Conservation (phyloP, 30 jellyfish, hydroid and myxozoan genomes). For the Aurelia sp. region DNA sequence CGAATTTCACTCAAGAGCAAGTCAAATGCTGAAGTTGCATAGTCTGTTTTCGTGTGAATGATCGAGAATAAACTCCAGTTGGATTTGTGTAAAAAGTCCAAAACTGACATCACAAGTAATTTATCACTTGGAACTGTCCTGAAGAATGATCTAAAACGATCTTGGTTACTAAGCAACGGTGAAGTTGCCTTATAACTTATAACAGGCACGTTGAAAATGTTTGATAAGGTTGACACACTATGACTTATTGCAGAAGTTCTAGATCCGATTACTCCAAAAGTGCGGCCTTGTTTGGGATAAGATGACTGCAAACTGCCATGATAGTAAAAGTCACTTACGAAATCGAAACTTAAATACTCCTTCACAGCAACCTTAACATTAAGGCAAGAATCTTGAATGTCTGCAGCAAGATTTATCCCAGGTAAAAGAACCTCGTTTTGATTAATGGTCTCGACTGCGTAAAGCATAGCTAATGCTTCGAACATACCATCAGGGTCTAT, state of each 20-base stretch:
- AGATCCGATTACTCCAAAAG: conserved; percentile 72
- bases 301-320: background rate
- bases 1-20: conserved; percentile 3
- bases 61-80: conserved; percentile 52
- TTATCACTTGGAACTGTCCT: conserved; percentile 79
- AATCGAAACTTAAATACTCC: conserved; percentile 34
- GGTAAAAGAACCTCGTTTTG: conserved; percentile 37
- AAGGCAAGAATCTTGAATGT: conserved; percentile 50
- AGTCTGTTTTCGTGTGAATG: conserved; percentile 72
- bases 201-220: conserved; percentile 58
- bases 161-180: conserved; percentile 51
- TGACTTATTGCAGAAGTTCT: conserved; percentile 57
- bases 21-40: conserved; percentile 51
- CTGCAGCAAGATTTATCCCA: conserved; percentile 51
- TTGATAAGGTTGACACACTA: conserved; percentile 77
- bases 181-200: conserved; percentile 78
- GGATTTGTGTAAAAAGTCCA: conserved; percentile 14
- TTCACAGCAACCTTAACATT: conserved; percentile 44
- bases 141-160: conserved; percentile 58
- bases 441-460: conserved; percentile 62
- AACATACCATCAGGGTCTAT: conserved; percentile 29
- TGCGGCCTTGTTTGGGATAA: background rate
- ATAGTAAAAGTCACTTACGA: conserved; percentile 2
- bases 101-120: conserved; percentile 34
- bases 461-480: conserved; percentile 75